Base-by-base conservation (phyloP, 2,113 vertebrate genomes). In the Synodontis membranacea region DNA sequence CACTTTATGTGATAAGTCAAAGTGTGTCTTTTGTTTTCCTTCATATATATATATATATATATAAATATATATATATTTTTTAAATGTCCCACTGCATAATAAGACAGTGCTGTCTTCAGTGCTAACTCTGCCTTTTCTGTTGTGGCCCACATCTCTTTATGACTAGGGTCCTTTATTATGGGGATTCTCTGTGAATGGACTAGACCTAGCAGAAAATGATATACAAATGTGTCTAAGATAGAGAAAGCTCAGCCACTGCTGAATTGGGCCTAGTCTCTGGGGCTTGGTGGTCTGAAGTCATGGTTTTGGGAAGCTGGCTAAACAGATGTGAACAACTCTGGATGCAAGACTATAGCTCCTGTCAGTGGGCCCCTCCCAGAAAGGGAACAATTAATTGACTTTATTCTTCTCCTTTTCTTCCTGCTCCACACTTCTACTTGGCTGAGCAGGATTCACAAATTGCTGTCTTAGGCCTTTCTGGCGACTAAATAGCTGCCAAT, bases 401-500 rank as follows among this genome's bases (percentile, higher is more conserved):
- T 95, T 93, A 96, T 96, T 92, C 89, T 84, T 91, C 87, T 92
- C 83, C 88, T 92, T 93, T 94, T 90, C 89, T 89, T 89, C 87
- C 90, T 80, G 60, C 89, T 90, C 91, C 91, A 86, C 91, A 90
- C 91, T 94, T 94, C 94, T 93, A 78, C 92, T 92, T 92, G 93
- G 90, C 93, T 93, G 91, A 94, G 93, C 93, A 92, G 89, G 88
- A 90, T 91, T 94, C 94, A 95, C 95, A 96, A 96, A 95, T 94
- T 95, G 93, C 91, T 92, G 91, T 91, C 93, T 94, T 94, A 93
- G 94, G 93, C 93, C 93, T 95, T 86, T 95, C 95, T 94, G 92
- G 90, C 91, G 89, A 94, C 92, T 94, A 95, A 96, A 95, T 94
- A 92, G 93, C 90, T 92, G 92, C 93, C 94, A 95, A 91, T 93